Conservation (phyloP, 2,888 invertebrate species). For the Odontomyia ornata region DNA sequence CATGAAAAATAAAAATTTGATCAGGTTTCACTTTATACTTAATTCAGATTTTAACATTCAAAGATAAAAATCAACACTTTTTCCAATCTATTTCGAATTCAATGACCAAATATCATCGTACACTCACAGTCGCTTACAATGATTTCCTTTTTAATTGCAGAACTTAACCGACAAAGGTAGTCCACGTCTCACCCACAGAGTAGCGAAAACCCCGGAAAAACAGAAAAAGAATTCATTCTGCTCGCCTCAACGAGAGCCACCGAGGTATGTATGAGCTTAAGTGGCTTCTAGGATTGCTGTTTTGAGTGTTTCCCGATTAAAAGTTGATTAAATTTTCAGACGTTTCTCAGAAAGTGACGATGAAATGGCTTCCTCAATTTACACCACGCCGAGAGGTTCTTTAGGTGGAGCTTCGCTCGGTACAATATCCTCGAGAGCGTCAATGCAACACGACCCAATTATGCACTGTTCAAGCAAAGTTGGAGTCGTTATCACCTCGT, state of each 20-base stretch:
- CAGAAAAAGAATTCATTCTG: constrained; percentile 52
- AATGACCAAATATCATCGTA: no score
- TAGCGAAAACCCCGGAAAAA: constrained; percentile 52
- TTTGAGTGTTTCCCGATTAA: neutral
- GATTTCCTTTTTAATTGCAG: neutral
- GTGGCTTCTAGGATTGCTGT: no score
- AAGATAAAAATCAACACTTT: no score
- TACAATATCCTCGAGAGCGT: constrained; percentile 68
- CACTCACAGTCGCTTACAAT: no score
- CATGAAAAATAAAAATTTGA: no score
- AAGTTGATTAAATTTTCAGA: constrained; percentile 46
- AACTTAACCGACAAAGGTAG: constrained; percentile 48
- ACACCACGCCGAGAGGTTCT: constrained; percentile 53
- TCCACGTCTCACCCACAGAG: constrained; percentile 49
- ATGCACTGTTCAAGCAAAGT: constrained; percentile 72
- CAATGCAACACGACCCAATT: constrained; percentile 68
- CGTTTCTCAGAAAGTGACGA: constrained; percentile 55
- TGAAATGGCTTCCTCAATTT: constrained; percentile 52
- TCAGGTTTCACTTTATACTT: no score
- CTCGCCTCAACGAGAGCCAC: constrained; percentile 52
- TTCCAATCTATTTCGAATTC: no score
- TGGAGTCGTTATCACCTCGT: constrained; percentile 91
- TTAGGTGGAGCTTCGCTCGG: constrained; percentile 53
- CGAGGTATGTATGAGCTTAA: constrained; percentile 46
- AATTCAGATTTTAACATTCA: no score